Percentiles rank a stretch among this genome's conserved stretches.
Evolutionary conservation across 2,113 vertebrate genomes (phyloP).

Genomic region (Bubalus kerabau): DNA sequence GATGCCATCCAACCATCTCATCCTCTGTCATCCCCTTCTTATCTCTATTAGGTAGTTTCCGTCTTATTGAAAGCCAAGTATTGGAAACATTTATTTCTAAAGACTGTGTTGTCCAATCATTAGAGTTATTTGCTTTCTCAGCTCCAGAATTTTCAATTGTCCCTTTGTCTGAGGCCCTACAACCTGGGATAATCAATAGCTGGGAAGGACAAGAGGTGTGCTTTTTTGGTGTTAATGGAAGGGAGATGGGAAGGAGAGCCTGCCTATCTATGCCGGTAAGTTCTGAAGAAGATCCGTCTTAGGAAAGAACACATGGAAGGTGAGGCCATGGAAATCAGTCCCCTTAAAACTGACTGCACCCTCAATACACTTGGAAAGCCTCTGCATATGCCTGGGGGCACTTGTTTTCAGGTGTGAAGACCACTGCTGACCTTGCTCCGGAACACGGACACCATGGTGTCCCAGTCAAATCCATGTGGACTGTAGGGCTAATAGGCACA

Average conservation of each 20-base stretch:
- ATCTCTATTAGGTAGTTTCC: background rate
- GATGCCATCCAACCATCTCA: background rate
- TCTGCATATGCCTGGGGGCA: background rate
- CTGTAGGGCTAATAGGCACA: background rate
- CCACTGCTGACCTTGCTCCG: background rate
- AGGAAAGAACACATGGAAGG: background rate
- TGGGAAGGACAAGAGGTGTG: background rate
- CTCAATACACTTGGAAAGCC: background rate
- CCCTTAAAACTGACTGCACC: background rate
- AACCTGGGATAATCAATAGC: background rate
- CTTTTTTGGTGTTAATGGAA: background rate
- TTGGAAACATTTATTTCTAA: background rate
- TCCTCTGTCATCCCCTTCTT: background rate
- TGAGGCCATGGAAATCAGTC: background rate
- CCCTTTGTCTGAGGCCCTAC: background rate
- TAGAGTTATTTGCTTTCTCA: background rate
- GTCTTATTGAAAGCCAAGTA: background rate
- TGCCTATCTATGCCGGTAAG: background rate
- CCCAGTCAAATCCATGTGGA: background rate
- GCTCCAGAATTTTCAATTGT: background rate
- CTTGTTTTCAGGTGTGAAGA: background rate
- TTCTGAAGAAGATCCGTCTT: background rate
- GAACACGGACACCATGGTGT: background rate
- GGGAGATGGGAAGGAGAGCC: background rate
- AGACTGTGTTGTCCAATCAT: background rate